phyloP scores from a whole-genome alignment of 2,888 invertebrate genomes.

The Barypeithes pellucidus region DNA sequence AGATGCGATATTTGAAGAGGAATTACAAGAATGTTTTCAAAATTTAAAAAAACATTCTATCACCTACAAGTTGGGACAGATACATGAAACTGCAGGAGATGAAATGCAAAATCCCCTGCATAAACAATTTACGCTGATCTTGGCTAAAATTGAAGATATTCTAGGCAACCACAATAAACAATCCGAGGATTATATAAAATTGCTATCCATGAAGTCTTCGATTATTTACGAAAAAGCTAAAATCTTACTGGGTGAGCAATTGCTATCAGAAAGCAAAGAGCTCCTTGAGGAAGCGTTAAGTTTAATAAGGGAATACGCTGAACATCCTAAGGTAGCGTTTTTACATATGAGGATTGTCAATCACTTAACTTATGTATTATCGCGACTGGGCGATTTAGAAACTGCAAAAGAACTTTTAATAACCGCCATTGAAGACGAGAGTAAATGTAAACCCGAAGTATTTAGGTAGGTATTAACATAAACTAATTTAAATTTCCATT shows the following conservation, averaged over 20 bases:
- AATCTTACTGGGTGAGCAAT: conserved; percentile 61
- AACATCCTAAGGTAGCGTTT: conserved; percentile 67
- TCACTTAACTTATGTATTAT: conserved; percentile 74
- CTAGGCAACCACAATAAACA: conserved; percentile 52
- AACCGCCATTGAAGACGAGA: conserved; percentile 67
- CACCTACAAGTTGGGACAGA: conserved; percentile 45
- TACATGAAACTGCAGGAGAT: conserved; percentile 50
- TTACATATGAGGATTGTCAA: conserved; percentile 75
- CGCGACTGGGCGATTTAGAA: conserved; percentile 72
- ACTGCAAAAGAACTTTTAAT: conserved; percentile 73
- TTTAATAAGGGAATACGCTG: conserved; percentile 59
- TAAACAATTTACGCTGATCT: conserved; percentile 55
- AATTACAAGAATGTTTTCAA: conserved; percentile 49
- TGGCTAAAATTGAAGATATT: conserved; percentile 57
- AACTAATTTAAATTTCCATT: no score
- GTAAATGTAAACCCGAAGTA: conserved; percentile 59
- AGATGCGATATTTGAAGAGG: conserved; percentile 23
- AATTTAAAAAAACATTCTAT: conserved; percentile 50
- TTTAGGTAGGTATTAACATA: conserved; percentile 59
- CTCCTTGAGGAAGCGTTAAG: conserved; percentile 63
- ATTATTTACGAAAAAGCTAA: conserved; percentile 68
- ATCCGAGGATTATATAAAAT: conserved; percentile 58
- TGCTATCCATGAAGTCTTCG: conserved; percentile 65
- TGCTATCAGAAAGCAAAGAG: conserved; percentile 59
- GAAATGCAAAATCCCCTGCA: conserved; percentile 53